phyloP scores from a whole-genome alignment of 2,888 invertebrate genomes.

The Selenia dentaria region DNA sequence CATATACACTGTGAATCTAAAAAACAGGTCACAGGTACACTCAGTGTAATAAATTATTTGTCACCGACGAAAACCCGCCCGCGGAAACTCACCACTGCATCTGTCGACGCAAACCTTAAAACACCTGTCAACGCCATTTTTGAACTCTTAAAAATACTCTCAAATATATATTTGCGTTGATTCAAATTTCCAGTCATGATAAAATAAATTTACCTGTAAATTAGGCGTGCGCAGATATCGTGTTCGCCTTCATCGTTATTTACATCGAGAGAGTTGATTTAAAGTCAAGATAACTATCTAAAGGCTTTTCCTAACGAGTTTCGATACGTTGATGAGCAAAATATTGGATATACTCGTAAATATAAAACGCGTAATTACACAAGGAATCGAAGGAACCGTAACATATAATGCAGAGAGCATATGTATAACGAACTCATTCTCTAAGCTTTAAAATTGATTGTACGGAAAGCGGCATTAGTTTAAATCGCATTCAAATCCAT shows the following conservation, averaged over 20 bases:
- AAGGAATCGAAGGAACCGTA: neutral
- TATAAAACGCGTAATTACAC: neutral
- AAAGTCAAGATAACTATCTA: slow-evolving; percentile 31
- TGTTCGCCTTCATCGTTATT: slow-evolving; percentile 23
- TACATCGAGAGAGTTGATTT: slow-evolving; percentile 28
- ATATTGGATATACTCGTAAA: neutral
- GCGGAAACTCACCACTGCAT: slow-evolving; percentile 28
- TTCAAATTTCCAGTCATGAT: slow-evolving; percentile 25
- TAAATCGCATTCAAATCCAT: slow-evolving; percentile 34
- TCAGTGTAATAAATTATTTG: slow-evolving; percentile 36
- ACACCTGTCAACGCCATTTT: slow-evolving; percentile 38
- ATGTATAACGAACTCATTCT: neutral
- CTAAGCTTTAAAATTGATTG: slow-evolving; percentile 17
- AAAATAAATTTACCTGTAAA: slow-evolving; percentile 29
- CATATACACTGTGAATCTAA: slow-evolving; percentile 34
- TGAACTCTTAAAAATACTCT: slow-evolving; percentile 18
- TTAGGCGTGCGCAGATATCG: slow-evolving; percentile 15
- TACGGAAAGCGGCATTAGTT: slow-evolving; percentile 30
- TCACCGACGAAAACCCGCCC: slow-evolving; percentile 31
- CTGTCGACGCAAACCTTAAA: slow-evolving; percentile 33
- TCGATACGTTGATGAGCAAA: slow-evolving; percentile 11
- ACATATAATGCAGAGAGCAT: neutral
- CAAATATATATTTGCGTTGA: slow-evolving; percentile 11
- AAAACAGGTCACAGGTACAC: slow-evolving; percentile 45
- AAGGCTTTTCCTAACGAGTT: slow-evolving; percentile 12